phyloP scores from a whole-genome alignment of 2,888 invertebrate genomes.

The Eudasyphora cyanicolor region DNA sequence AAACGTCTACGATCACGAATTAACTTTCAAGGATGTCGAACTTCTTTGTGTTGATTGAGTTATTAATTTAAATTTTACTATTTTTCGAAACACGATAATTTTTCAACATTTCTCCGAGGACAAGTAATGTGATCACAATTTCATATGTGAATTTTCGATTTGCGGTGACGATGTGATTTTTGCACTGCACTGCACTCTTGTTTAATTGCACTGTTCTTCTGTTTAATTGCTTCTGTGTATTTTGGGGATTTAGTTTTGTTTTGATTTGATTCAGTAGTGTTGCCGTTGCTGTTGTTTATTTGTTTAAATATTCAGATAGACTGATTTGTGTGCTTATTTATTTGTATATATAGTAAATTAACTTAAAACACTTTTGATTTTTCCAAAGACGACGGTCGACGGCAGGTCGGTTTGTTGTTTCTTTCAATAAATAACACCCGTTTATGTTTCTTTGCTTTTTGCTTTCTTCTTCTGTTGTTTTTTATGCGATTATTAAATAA shows the following conservation, averaged over 20 bases:
- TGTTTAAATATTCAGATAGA: conserved; percentile 52
- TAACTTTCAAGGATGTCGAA: background rate
- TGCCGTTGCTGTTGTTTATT: conserved; percentile 53
- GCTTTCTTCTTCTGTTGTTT: background rate
- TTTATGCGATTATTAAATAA: conserved; percentile 24
- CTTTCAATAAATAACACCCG: conserved; percentile 59
- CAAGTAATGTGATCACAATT: background rate
- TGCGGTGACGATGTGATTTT: conserved; percentile 11
- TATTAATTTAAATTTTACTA: conserved; percentile 24
- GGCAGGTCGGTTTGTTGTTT: conserved; percentile 55
- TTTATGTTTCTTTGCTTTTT: conserved; percentile 29
- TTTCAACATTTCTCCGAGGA: conserved; percentile 36
- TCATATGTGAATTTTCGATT: background rate
- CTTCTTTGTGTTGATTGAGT: background rate
- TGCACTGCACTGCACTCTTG: conserved; percentile 29
- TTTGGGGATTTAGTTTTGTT: conserved; percentile 18
- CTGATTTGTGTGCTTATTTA: conserved; percentile 7
- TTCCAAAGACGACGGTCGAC: conserved; percentile 47
- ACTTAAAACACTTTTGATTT: conserved; percentile 58
- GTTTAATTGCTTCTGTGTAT: background rate
- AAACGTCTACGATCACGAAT: background rate
- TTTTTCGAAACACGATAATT: background rate
- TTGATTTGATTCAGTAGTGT: conserved; percentile 5
- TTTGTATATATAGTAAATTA: conserved; percentile 27
- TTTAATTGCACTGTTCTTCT: conserved; percentile 1